These are phyloP conservation scores for Brienomyrus brachyistius DNA, from an alignment of 2,113 vertebrate genomes.

Conservation along the genomic window DNA sequence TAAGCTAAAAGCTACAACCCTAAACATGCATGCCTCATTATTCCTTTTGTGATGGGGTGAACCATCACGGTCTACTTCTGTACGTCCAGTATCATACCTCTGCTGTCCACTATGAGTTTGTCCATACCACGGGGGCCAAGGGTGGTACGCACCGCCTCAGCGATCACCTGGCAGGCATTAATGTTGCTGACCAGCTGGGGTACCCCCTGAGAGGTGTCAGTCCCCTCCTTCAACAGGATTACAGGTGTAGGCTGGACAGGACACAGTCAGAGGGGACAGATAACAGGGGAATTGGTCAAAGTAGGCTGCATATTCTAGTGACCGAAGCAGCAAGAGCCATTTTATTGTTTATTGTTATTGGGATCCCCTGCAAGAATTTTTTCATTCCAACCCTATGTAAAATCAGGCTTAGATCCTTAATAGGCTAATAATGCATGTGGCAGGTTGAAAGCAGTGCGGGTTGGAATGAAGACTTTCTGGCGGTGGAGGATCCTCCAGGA, in stretches of 20 bases:
- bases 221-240: conserved; percentile 94
- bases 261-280: background rate
- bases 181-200: conserved; percentile 96
- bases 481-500: background rate
- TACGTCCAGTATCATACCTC: conserved; percentile 61
- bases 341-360: background rate
- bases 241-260: conserved; percentile 75
- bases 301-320: background rate
- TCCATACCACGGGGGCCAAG: conserved; percentile 96
- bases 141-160: conserved; percentile 90
- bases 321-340: background rate
- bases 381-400: background rate
- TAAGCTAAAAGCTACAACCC: background rate
- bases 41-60: background rate
- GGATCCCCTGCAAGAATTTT: background rate
- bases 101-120: conserved; percentile 88
- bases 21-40: background rate
- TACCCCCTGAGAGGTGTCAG: conserved; percentile 88
- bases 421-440: background rate
- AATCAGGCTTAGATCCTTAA: background rate
- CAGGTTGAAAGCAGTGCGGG: background rate
- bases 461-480: background rate
- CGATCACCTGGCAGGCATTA: conserved; percentile 93
- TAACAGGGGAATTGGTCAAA: background rate
- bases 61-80: background rate